Evolutionary conservation across 2,797 vertebrate genomes (phyloP), one percentile per base, ranked within the genome.

Genomic region (Coccyzus lansbergi): DNA sequence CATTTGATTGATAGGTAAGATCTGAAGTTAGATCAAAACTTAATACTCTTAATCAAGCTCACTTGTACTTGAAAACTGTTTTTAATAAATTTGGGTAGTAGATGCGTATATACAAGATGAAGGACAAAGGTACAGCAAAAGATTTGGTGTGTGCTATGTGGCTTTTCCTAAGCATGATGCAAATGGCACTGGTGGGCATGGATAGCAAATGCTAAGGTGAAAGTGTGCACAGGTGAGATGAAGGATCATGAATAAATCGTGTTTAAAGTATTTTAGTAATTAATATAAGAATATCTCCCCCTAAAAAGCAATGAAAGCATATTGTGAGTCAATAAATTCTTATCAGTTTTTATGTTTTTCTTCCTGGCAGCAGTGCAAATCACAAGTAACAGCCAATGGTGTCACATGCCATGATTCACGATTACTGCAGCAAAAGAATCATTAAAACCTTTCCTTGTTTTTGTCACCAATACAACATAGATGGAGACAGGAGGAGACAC

Each of bases 111-210:
- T n/a, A n/a, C n/a, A n/a, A n/a, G n/a, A n/a, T n/a, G n/a, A n/a
- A n/a, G n/a, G n/a, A n/a, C n/a, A n/a, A n/a, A n/a, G n/a, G n/a
- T n/a, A n/a, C n/a, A n/a, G n/a, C n/a, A n/a, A n/a, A 56, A 89
- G 13, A 25, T 16, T 17, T 13, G 9, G 33, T 5, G 7, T 9
- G 29, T 6, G 17, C 33, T 25, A 8, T 10, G 2, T 0, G 8
- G 40, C 5, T 69, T 58, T 65, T 28, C 48, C 29, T 4, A 4
- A 9, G 10, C 15, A 36, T 8, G 42, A n/a, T 82, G 29, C 21
- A 48, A 26, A 33, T 7, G 10, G 7, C 14, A 6, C 18, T 2
- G 1, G 13, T 4, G 36, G 33, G 11, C 31, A 56, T 0, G 0
- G 40, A 2, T 2, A 36, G 22, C 63, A 44, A 52, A 34, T 0